A percentile compares a stretch with the other conserved stretches of the same genome.
Conservation (phyloP, 1,140 invertebrate genomes). For the Rhynchophorus ferrugineus region DNA sequence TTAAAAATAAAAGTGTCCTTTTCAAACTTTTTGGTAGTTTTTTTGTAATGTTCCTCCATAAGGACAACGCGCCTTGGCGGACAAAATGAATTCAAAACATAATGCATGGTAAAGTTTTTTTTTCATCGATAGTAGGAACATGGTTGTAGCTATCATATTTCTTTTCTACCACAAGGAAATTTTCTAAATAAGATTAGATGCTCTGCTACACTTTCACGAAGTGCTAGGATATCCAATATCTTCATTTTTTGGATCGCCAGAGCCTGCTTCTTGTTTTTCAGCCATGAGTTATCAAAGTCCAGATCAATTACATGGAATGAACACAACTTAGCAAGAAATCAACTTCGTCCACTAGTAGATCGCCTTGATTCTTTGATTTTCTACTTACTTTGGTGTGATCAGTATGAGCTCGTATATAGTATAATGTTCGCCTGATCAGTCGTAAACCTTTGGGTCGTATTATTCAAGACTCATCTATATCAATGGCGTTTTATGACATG, state of each 20-base stretch:
- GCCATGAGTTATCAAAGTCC: no score
- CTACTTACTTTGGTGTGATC: no score
- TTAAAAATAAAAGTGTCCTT: neutral
- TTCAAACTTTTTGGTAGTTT: neutral
- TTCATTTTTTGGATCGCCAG: conserved; percentile 8
- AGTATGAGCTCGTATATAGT: no score
- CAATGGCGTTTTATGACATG: no score
- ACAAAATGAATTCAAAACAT: neutral
- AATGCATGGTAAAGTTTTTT: neutral
- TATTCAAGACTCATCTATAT: no score
- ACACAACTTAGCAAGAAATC: no score
- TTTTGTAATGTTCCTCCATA: neutral
- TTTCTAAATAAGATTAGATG: neutral
- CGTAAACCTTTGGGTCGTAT: no score
- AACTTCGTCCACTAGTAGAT: no score
- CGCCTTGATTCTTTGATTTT: no score
- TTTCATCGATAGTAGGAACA: neutral
- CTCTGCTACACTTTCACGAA: conserved; percentile 3
- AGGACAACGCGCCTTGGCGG: neutral
- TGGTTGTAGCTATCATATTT: conserved; percentile 7
- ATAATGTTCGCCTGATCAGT: no score
- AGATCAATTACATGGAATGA: no score
- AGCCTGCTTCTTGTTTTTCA: conserved; percentile 6
- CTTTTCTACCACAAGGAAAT: neutral
- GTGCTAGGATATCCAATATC: conserved; percentile 9